phyloP scores from a whole-genome alignment of 2,888 invertebrate species.

The Pseudococcus longispinus region DNA sequence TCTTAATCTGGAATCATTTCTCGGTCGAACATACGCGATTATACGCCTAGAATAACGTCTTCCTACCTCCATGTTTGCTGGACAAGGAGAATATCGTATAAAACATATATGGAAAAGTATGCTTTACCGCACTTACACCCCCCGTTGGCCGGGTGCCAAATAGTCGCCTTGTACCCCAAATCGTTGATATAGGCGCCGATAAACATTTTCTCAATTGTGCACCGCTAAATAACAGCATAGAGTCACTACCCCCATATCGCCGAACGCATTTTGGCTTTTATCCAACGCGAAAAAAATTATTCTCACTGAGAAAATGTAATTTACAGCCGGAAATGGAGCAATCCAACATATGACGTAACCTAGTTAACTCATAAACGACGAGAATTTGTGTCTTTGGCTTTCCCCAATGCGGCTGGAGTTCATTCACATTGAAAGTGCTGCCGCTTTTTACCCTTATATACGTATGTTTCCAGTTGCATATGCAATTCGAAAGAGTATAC shows the following conservation, averaged over 20 bases:
- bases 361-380: not conserved
- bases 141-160: slow-evolving; percentile 37
- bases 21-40: not conserved
- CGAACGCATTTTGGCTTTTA: slow-evolving; percentile 16
- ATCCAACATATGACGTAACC: slow-evolving; percentile 32
- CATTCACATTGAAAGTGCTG: not conserved
- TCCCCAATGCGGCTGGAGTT: not conserved
- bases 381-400: slow-evolving; percentile 24
- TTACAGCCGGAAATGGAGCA: slow-evolving; percentile 37
- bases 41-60: not conserved
- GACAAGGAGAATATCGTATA: not conserved
- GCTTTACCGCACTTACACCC: not conserved
- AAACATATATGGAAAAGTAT: not conserved
- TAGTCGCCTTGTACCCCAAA: slow-evolving; percentile 27
- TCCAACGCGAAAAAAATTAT: slow-evolving; percentile 28
- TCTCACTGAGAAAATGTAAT: slow-evolving; percentile 28
- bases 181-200: slow-evolving; percentile 48
- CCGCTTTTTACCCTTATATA: not conserved
- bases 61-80: not conserved
- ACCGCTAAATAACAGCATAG: slow-evolving; percentile 23
- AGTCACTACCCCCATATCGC: slow-evolving; percentile 23
- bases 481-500: not conserved
- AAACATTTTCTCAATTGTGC: slow-evolving; percentile 41
- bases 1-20: not conserved
- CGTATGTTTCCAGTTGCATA: not conserved